Evolutionary conservation across 2,113 vertebrate species (phyloP).

Genomic region (Atherinomorus stipes): DNA sequence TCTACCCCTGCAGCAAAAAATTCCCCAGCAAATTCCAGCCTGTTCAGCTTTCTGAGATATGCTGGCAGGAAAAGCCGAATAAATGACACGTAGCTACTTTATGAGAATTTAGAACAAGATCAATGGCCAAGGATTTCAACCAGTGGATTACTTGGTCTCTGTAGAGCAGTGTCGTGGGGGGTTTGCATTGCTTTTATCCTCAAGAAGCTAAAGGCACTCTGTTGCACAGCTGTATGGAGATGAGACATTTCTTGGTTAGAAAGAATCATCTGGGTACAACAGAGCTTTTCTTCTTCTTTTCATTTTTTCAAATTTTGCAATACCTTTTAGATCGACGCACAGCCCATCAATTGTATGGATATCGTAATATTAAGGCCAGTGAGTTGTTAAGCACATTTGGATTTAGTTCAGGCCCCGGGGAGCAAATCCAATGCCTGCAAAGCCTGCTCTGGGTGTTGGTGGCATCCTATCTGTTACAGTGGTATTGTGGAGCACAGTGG

Average conservation of each 20-base stretch:
- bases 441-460: slow-evolving; percentile 45
- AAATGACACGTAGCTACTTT: slow-evolving; percentile 53
- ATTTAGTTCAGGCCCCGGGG: slow-evolving; percentile 33
- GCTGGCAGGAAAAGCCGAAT: slow-evolving; percentile 51
- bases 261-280: slow-evolving; percentile 52
- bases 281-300: slow-evolving; percentile 29
- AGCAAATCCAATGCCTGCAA: slow-evolving; percentile 40
- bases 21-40: slow-evolving; percentile 50
- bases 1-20: slow-evolving; percentile 53
- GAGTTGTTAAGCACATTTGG: slow-evolving; percentile 48
- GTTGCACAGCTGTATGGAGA: slow-evolving; percentile 54
- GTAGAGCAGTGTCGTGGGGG: slow-evolving; percentile 9
- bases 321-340: slow-evolving; percentile 23
- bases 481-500: slow-evolving; percentile 71
- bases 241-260: slow-evolving; percentile 54
- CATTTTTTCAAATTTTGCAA: slow-evolving; percentile 45
- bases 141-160: slow-evolving; percentile 52
- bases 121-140: slow-evolving; percentile 46
- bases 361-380: background rate
- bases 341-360: background rate
- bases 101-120: slow-evolving; percentile 46
- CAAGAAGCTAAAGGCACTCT: slow-evolving; percentile 42
- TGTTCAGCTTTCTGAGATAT: slow-evolving; percentile 57
- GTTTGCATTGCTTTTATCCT: slow-evolving; percentile 47
- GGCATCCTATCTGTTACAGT: slow-evolving; percentile 70